Percentiles rank a stretch among this genome's conserved stretches.
phyloP scores from a whole-genome alignment of 2,113 vertebrate genomes.

The Brachyistius frenatus region DNA sequence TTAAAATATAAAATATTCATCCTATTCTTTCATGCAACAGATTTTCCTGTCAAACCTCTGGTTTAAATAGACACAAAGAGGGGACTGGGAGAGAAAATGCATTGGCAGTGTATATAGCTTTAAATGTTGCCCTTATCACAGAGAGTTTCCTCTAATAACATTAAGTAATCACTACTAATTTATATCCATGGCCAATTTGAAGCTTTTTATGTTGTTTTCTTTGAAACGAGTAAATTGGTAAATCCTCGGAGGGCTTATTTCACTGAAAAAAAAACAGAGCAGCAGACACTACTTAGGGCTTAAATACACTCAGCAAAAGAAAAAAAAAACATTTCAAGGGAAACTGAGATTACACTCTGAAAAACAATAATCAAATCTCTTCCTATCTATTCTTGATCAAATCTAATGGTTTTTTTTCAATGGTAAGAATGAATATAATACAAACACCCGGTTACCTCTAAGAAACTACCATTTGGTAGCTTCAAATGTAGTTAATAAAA shows the following conservation, averaged over 20 bases:
- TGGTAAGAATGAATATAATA: too few species aligned
- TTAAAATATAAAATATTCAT: background rate
- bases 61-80: background rate
- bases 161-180: conserved; percentile 22
- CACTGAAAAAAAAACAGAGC: conserved; percentile 20
- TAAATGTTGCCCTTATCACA: background rate
- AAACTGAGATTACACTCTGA: background rate
- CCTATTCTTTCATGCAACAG: background rate
- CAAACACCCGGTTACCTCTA: too few species aligned
- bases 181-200: conserved; percentile 16
- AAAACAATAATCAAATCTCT: background rate
- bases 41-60: background rate
- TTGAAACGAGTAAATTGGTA: conserved; percentile 28
- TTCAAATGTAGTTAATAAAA: background rate
- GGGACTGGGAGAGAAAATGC: background rate
- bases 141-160: background rate
- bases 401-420: background rate
- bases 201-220: conserved; percentile 34
- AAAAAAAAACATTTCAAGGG: background rate
- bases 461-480: too few species aligned
- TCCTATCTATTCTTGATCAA: background rate
- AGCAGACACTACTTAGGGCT: background rate
- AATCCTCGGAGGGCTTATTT: conserved; percentile 27
- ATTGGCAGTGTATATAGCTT: background rate
- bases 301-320: conserved; percentile 23